Base-by-base conservation (phyloP, 1,140 invertebrate species). In the Pseudachorutes palmiensis region DNA sequence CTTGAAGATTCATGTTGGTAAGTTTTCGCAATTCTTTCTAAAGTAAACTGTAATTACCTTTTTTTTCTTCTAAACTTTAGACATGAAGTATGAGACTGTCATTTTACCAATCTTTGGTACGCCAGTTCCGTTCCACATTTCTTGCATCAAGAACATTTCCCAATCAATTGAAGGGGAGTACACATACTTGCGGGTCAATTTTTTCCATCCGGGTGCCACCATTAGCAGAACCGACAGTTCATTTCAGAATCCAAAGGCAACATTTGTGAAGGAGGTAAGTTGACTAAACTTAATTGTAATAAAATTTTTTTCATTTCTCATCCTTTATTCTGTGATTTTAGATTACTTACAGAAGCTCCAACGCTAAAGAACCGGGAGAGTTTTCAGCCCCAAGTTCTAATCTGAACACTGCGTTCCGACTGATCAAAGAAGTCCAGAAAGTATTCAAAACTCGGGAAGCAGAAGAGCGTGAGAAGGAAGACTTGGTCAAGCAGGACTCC, bases 341-440 rank as follows among this genome's bases (percentile, higher is more conserved):
- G 92, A 32, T 72, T 1, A 98, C 96, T n/a, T 99, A 97, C 78
- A 87, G 96, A 74, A 97, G 94, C 79, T 94, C 91, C 70, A 99
- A 99, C 79, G 89, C 89, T 22, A 98, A 98, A 81, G 95, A 98
- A 78, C 95, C 94, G 14, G 97, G 97, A 61, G 95, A 98, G 81
- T 84, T 97, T 59, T 90, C 89, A 2, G 89, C 96, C 0, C 93
- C 97, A 0, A 98, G 95, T 0, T 87, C 91, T 0, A 99, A 99
- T 79, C 81, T 99, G 5, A 97, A 94, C 76, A 98, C 93, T 32
- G 94, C 94, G 1, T 98, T 97, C 78, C 84, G 96, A 65, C 81
- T 98, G 9, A 99, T 99, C 75, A 99, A 99, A 80, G 97, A 99
- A 82, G 94, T 99, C 32, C 97, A 99, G 79, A 98, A 99, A 78